Evolutionary conservation across 2,113 vertebrate species (phyloP).

Genomic region (Hemibagrus wyckioides): DNA sequence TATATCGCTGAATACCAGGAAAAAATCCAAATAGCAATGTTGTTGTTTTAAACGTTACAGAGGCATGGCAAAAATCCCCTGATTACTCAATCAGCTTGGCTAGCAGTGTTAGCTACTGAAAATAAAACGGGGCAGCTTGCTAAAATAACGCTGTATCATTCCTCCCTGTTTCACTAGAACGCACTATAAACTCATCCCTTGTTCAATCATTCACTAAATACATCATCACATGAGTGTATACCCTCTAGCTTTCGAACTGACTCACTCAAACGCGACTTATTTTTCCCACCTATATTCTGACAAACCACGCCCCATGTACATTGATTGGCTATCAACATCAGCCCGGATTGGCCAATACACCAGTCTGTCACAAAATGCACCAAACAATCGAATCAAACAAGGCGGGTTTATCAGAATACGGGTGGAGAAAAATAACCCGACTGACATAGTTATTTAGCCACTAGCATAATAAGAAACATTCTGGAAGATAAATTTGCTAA

Average conservation of each 20-base stretch:
- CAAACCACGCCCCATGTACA: not conserved
- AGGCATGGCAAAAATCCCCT: not conserved
- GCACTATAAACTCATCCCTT: not conserved
- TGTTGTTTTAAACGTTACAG: not conserved
- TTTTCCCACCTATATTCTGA: not conserved
- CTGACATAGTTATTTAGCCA: not conserved
- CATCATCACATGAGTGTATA: not conserved
- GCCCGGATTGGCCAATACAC: not conserved
- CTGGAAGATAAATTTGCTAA: not conserved
- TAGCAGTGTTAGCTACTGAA: not conserved
- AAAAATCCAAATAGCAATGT: no score
- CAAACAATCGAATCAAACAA: not conserved
- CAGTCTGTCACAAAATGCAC: no score
- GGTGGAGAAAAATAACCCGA: not conserved
- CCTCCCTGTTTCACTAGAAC: not conserved
- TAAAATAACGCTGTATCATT: not conserved
- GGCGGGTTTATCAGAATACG: not conserved
- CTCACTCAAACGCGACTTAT: not conserved
- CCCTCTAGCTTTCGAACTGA: not conserved
- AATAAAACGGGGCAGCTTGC: not conserved
- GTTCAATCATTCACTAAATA: not conserved
- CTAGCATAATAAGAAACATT: not conserved
- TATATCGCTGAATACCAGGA: no score
- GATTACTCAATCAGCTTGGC: not conserved
- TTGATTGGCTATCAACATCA: not conserved